Conservation (phyloP, 2,113 vertebrate species). For the Psilopsiagon aymara region DNA sequence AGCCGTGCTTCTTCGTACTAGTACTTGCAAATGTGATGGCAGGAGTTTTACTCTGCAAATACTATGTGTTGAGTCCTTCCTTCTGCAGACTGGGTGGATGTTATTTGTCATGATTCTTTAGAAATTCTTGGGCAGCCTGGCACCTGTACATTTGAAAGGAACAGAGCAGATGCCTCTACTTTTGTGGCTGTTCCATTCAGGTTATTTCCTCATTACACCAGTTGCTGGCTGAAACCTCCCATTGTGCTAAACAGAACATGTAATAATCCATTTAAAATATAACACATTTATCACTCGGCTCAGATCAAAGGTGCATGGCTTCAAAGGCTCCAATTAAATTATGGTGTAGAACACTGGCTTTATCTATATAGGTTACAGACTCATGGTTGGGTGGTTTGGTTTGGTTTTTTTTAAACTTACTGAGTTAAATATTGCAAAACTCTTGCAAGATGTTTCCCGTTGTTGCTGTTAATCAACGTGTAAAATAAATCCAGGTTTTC, state of each 20-base stretch:
- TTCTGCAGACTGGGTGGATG: neutral
- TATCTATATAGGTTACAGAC: neutral
- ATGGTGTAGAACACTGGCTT: neutral
- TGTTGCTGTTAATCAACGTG: neutral
- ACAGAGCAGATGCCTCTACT: neutral
- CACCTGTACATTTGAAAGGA: neutral
- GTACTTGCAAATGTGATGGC: neutral
- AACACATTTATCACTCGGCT: conserved; percentile 35
- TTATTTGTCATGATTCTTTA: neutral
- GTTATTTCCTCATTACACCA: conserved; percentile 41
- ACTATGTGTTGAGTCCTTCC: neutral
- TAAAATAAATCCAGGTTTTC: neutral
- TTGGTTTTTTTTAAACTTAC: neutral
- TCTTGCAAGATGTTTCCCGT: neutral
- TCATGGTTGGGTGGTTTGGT: neutral
- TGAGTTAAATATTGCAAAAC: neutral
- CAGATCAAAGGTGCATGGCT: conserved; percentile 38
- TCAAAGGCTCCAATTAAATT: conserved; percentile 52
- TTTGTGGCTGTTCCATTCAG: neutral
- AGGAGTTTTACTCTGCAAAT: neutral
- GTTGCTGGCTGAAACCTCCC: neutral
- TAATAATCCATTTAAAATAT: conserved; percentile 30
- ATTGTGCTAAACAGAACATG: neutral
- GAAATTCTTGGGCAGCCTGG: neutral
- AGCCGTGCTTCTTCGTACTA: rapidly evolving